Evolutionary conservation across 2,888 invertebrate genomes (phyloP).

Genomic region (Amblyjoppa fuscipennis): DNA sequence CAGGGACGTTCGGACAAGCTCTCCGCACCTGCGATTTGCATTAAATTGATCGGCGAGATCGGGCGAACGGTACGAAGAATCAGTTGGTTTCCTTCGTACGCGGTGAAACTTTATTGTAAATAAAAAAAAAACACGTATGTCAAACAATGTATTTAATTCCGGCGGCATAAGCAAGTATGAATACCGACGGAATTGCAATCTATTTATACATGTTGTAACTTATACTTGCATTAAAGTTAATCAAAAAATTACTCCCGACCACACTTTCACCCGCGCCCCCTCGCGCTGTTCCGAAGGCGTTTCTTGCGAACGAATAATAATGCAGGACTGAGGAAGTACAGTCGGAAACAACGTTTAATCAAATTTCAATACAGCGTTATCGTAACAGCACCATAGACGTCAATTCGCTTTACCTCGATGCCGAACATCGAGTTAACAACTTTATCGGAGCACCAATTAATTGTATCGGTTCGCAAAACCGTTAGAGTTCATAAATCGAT

Average conservation of each 20-base stretch:
- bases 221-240: conserved; percentile 78
- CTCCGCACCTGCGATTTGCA: conserved; percentile 50
- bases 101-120: conserved; percentile 74
- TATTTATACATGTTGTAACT: conserved; percentile 79
- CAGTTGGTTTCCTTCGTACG: conserved; percentile 62
- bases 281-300: not conserved
- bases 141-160: conserved; percentile 77
- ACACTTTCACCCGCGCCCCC: not conserved
- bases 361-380: conserved; percentile 33
- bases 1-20: conserved; percentile 31
- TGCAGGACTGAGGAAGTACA: not conserved
- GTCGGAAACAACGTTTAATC: conserved; percentile 35
- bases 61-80: conserved; percentile 66
- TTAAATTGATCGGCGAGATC: conserved; percentile 40
- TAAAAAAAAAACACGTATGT: conserved; percentile 78
- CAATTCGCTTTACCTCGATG: not conserved
- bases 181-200: conserved; percentile 72
- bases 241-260: conserved; percentile 62
- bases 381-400: conserved; percentile 45
- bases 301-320: not conserved
- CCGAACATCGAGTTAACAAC: conserved; percentile 7
- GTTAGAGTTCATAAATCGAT: conserved; percentile 9
- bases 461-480: not conserved
- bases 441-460: conserved; percentile 52
- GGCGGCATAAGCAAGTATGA: conserved; percentile 70